phyloP scores from a whole-genome alignment of 2,113 vertebrate species.

The Neopipo cinnamomea region DNA sequence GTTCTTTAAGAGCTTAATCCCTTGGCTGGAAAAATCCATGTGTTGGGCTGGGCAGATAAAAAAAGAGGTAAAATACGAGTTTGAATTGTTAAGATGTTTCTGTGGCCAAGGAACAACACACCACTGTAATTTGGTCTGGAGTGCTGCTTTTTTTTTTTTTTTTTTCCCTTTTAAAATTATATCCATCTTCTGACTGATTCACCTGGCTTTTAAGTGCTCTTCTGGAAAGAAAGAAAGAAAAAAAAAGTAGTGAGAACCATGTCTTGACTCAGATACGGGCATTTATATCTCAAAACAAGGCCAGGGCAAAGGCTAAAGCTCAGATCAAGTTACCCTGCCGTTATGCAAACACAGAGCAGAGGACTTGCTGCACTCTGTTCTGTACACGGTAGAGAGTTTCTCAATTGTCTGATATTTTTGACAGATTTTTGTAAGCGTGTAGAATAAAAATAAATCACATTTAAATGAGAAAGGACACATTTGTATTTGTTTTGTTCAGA shows the following conservation, averaged over 20 bases:
- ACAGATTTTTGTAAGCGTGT: neutral
- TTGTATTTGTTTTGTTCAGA: neutral
- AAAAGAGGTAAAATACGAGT: neutral
- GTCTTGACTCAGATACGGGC: neutral
- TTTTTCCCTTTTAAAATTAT: neutral
- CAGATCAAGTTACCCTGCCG: neutral
- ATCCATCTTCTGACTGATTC: neutral
- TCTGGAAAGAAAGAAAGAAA: neutral
- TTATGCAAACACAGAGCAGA: neutral
- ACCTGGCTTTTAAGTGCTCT: neutral
- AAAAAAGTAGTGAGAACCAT: neutral
- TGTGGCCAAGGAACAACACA: neutral
- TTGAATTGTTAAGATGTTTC: neutral
- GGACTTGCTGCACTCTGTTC: neutral
- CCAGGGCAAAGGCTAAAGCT: conserved; percentile 16
- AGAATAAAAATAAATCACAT: neutral
- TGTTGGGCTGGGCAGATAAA: neutral
- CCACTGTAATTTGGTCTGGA: neutral
- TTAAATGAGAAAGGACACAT: neutral
- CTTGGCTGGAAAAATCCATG: neutral
- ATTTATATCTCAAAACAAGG: neutral
- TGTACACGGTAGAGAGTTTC: neutral
- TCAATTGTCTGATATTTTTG: neutral
- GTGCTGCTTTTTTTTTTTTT: neutral
- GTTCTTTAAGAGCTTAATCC: neutral